Percentiles rank a stretch among this genome's conserved stretches.
Evolutionary conservation across 2,888 invertebrate genomes (phyloP).

Genomic region (Auanema freiburgensis): DNA sequence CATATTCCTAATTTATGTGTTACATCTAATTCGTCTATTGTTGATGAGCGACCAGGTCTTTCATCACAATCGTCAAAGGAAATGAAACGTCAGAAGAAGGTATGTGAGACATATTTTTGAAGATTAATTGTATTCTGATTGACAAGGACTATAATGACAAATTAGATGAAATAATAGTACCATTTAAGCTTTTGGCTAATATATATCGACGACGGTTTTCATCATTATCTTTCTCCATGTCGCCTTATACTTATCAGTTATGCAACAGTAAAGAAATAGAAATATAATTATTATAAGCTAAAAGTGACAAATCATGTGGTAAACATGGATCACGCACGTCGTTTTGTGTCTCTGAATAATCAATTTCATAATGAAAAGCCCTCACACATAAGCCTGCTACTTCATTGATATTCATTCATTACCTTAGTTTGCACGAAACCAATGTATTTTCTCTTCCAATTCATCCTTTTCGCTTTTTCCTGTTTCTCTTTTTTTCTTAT

Average conservation of each 20-base stretch:
- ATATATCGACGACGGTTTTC: constrained; percentile 17
- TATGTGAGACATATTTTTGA: constrained; percentile 8
- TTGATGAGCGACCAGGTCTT: constrained; percentile 22
- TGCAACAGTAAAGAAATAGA: constrained; percentile 4
- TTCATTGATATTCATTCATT: no score
- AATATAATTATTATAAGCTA: no score
- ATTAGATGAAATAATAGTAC: neutral
- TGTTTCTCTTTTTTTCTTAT: constrained; percentile 2
- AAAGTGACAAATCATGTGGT: no score
- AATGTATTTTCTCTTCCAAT: neutral
- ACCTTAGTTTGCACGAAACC: no score
- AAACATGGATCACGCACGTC: no score
- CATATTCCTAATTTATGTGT: constrained; percentile 26
- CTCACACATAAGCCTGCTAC: no score
- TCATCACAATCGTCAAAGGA: constrained; percentile 20
- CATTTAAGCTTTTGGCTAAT: constrained; percentile 16
- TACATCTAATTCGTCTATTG: constrained; percentile 19
- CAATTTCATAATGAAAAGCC: no score
- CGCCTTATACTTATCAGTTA: constrained; percentile 19
- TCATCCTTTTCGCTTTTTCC: neutral
- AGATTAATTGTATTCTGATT: neutral
- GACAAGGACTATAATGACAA: neutral
- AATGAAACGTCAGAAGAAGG: constrained; percentile 40
- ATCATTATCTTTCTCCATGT: constrained; percentile 22
- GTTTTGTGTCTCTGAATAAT: no score